Evolutionary conservation across 2,888 invertebrate species (phyloP).

Genomic region (Prosapia bicincta): DNA sequence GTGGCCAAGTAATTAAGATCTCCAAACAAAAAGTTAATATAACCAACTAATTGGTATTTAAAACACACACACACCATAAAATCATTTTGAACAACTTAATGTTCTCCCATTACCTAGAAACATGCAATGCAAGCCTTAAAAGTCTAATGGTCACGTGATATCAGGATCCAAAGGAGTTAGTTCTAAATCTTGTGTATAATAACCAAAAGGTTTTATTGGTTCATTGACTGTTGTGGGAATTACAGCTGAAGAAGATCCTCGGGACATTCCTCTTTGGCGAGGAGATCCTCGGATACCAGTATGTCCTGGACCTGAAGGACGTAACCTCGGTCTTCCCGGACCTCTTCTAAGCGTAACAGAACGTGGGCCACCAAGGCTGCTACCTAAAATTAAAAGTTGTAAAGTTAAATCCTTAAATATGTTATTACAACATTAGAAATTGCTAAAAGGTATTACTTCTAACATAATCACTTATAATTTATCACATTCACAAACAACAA

Average conservation of each 20-base stretch:
- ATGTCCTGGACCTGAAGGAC: slow-evolving; percentile 62
- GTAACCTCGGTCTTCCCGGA: slow-evolving; percentile 64
- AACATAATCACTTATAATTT: no score
- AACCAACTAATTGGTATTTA: no score
- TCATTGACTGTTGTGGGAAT: slow-evolving; percentile 5
- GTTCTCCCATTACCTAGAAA: neutral
- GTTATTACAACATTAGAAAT: no score
- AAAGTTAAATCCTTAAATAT: no score
- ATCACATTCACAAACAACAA: no score
- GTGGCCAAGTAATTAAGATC: no score
- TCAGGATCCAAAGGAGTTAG: slow-evolving; percentile 21
- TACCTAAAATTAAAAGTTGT: no score
- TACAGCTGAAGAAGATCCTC: neutral
- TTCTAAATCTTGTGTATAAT: slow-evolving; percentile 28
- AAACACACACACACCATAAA: neutral
- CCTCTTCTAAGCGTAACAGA: slow-evolving; percentile 52
- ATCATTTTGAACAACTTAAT: neutral
- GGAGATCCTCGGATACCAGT: slow-evolving; percentile 57
- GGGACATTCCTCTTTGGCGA: slow-evolving; percentile 29
- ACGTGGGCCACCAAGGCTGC: neutral
- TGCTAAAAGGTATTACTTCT: no score
- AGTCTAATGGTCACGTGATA: slow-evolving; percentile 7
- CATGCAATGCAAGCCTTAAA: neutral
- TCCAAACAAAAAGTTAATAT: no score
- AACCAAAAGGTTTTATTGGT: slow-evolving; percentile 30